Evolutionary conservation across 2,797 vertebrate genomes (phyloP).

Genomic region (Sebastes elongatus): DNA sequence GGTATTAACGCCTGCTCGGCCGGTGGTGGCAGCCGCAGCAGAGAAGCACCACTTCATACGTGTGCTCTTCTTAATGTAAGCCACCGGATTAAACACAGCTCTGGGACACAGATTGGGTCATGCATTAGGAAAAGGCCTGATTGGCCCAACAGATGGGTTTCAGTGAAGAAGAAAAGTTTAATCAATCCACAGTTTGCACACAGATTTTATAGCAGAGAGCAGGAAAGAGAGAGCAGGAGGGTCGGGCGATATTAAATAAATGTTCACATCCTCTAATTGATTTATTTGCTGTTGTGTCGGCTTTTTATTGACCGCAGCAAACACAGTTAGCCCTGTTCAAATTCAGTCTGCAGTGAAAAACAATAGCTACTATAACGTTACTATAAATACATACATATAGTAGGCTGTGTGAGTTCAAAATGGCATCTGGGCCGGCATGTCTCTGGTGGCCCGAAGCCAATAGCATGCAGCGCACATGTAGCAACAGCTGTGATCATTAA

Average conservation of each 20-base stretch:
- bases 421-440: constrained; percentile 21
- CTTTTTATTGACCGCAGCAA: constrained; percentile 54
- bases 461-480: constrained; percentile 25
- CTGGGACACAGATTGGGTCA: constrained; percentile 43
- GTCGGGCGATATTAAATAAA: constrained; percentile 57
- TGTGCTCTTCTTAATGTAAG: constrained; percentile 52
- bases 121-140: constrained; percentile 44
- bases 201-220: constrained; percentile 12
- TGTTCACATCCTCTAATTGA: constrained; percentile 61
- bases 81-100: constrained; percentile 63
- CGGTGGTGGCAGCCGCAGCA: neutral
- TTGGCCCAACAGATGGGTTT: constrained; percentile 61
- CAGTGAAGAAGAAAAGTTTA: constrained; percentile 51
- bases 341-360: constrained; percentile 33
- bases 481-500: constrained; percentile 55
- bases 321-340: constrained; percentile 31
- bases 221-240: constrained; percentile 8
- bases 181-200: constrained; percentile 55
- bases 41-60: constrained; percentile 26
- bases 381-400: constrained; percentile 5
- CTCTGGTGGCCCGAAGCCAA: constrained; percentile 36
- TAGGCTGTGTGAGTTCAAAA: constrained; percentile 1
- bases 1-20: constrained; percentile 22
- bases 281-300: constrained; percentile 62
- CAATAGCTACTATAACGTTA: neutral